Percentiles rank a stretch among this genome's conserved stretches.
These are phyloP conservation scores for Lytechinus pictus DNA, from an alignment of 35 echinoderm and acorn worm genomes.

Conservation along the genomic window DNA sequence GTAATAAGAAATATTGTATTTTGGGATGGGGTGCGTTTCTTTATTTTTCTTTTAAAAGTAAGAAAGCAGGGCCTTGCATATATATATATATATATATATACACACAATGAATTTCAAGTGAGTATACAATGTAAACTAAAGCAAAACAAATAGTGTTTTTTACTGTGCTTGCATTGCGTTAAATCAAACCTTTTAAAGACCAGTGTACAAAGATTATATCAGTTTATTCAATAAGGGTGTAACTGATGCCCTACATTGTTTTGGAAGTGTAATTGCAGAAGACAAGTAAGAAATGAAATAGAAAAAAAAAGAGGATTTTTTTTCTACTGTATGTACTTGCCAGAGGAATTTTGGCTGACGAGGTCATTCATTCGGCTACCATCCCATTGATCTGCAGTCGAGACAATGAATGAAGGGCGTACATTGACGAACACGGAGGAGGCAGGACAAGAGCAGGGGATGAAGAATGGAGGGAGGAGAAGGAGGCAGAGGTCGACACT, in stretches of 20 bases:
- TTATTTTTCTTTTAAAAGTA: not conserved
- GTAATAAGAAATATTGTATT: too few species aligned
- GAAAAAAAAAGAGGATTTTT: not conserved
- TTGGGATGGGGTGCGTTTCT: too few species aligned
- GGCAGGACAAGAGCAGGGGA: not conserved
- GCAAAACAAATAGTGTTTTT: not conserved
- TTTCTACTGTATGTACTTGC: conserved; percentile 20
- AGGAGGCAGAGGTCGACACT: not conserved
- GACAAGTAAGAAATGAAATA: not conserved
- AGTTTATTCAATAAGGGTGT: not conserved
- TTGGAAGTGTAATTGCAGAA: not conserved
- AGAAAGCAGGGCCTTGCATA: not conserved
- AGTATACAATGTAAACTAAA: not conserved
- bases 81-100: not conserved
- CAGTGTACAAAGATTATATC: not conserved
- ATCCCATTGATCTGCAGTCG: conserved; percentile 54
- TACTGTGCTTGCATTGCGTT: not conserved
- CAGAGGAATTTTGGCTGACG: conserved; percentile 47
- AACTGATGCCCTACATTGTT: not conserved
- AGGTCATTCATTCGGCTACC: conserved; percentile 55
- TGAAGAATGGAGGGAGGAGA: not conserved
- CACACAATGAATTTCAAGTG: not conserved
- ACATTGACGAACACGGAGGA: not conserved
- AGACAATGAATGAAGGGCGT: conserved; percentile 43
- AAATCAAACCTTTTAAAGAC: too few species aligned